These are phyloP conservation scores for Caenorhabditis parvicauda DNA, from an alignment of 2,888 invertebrate species.

Conservation along the genomic window DNA sequence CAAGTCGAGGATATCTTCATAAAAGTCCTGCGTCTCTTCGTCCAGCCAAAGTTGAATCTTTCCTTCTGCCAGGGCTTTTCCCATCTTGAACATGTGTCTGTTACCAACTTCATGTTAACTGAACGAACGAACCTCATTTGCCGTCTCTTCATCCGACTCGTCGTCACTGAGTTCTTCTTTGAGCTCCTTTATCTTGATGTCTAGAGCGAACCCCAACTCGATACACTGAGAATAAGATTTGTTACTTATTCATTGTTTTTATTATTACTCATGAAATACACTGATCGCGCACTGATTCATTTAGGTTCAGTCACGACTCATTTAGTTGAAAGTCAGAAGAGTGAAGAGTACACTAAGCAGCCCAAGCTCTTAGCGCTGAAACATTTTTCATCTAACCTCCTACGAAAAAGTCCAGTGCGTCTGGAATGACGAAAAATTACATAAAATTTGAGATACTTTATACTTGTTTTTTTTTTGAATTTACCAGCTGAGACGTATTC, in stretches of 20 bases:
- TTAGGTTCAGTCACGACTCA: too few relatives aligned
- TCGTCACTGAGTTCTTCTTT: slow-evolving; percentile 58
- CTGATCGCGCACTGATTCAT: too few relatives aligned
- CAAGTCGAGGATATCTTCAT: slow-evolving; percentile 41
- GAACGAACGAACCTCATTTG: slow-evolving; percentile 22
- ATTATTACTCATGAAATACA: neutral
- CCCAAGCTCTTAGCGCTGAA: too few relatives aligned
- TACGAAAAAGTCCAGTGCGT: neutral
- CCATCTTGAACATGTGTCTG: slow-evolving; percentile 27
- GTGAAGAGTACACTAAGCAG: too few relatives aligned
- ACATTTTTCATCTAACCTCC: neutral
- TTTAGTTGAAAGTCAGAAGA: too few relatives aligned
- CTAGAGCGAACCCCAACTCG: slow-evolving; percentile 35
- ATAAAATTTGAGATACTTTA: neutral
- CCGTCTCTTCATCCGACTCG: slow-evolving; percentile 51
- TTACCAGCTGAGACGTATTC: too few relatives aligned
- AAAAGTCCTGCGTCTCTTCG: slow-evolving; percentile 49
- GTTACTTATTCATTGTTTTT: too few relatives aligned
- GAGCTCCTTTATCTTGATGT: slow-evolving; percentile 38
- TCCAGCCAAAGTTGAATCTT: slow-evolving; percentile 49
- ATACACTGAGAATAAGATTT: slow-evolving; percentile 2
- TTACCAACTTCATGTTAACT: neutral
- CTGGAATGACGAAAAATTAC: too few relatives aligned
- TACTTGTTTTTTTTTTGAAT: too few relatives aligned
- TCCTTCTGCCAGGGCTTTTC: slow-evolving; percentile 44